Evolutionary conservation across 2,113 vertebrate species (phyloP).

Genomic region (Macheiramphus alcinus): DNA sequence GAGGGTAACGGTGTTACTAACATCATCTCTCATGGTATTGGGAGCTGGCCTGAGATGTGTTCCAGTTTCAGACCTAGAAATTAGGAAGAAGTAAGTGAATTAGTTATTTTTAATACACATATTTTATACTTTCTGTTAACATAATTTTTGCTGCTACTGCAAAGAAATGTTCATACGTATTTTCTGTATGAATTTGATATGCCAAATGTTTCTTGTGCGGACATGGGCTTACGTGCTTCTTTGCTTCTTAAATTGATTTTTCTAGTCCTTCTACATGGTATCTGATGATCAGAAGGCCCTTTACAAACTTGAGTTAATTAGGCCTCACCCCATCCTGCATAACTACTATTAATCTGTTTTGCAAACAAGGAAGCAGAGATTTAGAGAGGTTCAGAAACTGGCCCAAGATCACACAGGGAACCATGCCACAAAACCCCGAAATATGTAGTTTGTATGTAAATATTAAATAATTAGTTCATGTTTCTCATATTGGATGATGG

Average conservation of each 20-base stretch:
- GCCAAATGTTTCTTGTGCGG: neutral
- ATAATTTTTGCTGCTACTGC: neutral
- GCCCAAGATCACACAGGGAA: conserved; percentile 12
- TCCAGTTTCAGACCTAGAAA: conserved; percentile 78
- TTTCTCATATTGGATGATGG: neutral
- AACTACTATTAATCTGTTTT: conserved; percentile 21
- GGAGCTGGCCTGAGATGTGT: conserved; percentile 86
- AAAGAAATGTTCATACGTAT: neutral
- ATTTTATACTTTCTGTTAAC: neutral
- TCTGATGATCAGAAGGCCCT: neutral
- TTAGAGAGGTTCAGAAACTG: neutral
- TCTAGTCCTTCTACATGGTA: neutral
- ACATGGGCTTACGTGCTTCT: neutral
- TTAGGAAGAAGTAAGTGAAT: conserved; percentile 85
- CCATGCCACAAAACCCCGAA: neutral
- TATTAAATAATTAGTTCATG: neutral
- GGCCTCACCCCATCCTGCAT: neutral
- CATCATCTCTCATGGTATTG: conserved; percentile 88
- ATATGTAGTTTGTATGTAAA: conserved; percentile 39
- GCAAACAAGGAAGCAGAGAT: neutral
- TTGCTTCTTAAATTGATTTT: neutral
- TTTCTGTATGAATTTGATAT: neutral
- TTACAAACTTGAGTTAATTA: neutral
- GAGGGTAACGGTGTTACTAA: conserved; percentile 87
- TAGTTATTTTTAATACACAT: neutral